Conservation (phyloP, 35 echinoderm and acorn worm species). For the Nesometra sesokonis region DNA sequence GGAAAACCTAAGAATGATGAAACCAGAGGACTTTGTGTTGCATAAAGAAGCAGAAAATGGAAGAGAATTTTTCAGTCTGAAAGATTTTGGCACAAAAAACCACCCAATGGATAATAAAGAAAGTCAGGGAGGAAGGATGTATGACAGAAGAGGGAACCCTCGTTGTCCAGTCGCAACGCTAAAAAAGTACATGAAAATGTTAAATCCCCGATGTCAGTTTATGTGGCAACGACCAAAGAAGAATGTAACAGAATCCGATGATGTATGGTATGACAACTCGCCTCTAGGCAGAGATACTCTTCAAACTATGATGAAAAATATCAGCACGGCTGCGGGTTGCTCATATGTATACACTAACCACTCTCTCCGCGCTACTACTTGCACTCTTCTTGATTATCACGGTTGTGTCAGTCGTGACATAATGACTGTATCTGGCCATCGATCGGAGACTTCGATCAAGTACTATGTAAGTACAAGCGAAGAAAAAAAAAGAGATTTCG, state of each 20-base stretch:
- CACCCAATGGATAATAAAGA: slow-evolving; percentile 3
- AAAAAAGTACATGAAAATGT: slow-evolving; percentile 24
- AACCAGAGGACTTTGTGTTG: neutral
- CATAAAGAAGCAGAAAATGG: neutral
- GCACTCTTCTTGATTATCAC: slow-evolving; percentile 16
- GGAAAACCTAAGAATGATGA: slow-evolving; percentile 18
- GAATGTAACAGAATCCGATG: neutral
- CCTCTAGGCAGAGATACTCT: slow-evolving; percentile 45
- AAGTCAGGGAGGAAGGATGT: slow-evolving; percentile 19
- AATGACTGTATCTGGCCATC: slow-evolving; percentile 34
- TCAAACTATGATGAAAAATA: slow-evolving; percentile 38
- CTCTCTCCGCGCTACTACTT: slow-evolving; percentile 28
- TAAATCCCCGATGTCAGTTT: slow-evolving; percentile 15
- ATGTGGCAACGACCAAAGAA: slow-evolving; percentile 34
- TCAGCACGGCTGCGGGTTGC: slow-evolving; percentile 32
- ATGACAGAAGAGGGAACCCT: slow-evolving; percentile 8
- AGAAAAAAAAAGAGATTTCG: slow-evolving; percentile 16
- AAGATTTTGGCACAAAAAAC: slow-evolving; percentile 15
- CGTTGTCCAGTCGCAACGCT: slow-evolving; percentile 29
- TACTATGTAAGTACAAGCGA: slow-evolving; percentile 25
- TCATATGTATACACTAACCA: slow-evolving; percentile 44
- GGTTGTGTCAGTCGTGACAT: slow-evolving; percentile 30
- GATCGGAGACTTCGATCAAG: slow-evolving; percentile 38
- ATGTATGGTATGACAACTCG: slow-evolving; percentile 25
- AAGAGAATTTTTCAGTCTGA: neutral